These are phyloP conservation scores for Steinernema feltiae DNA, from an alignment of 1,140 invertebrate genomes.

Conservation along the genomic window DNA sequence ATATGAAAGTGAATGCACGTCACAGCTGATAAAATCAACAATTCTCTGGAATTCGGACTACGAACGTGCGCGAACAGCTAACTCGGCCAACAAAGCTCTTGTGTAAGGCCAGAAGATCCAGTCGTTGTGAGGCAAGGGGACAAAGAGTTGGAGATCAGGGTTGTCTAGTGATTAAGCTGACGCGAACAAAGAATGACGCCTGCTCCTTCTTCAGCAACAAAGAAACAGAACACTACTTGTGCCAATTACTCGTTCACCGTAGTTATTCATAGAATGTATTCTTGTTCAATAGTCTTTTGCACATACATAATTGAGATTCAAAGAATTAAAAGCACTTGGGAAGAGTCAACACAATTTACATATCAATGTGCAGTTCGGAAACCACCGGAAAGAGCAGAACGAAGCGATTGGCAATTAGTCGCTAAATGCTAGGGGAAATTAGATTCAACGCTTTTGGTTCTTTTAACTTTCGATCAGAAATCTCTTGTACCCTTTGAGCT, in stretches of 20 bases:
- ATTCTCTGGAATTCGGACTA: not conserved
- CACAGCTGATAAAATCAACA: constrained; percentile 15
- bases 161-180: not conserved
- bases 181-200: not conserved
- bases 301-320: not conserved
- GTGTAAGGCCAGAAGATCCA: not conserved
- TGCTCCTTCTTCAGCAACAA: not conserved
- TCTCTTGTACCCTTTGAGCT: not conserved
- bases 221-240: too few relatives aligned
- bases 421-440: too few relatives aligned
- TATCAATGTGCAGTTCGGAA: too few relatives aligned
- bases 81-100: not conserved
- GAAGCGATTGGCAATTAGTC: too few relatives aligned
- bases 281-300: too few relatives aligned
- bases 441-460: too few relatives aligned
- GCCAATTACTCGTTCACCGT: not conserved
- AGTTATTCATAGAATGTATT: not conserved
- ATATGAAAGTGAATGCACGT: constrained; percentile 11
- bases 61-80: not conserved
- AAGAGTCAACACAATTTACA: too few relatives aligned
- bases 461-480: not conserved
- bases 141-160: not conserved
- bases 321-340: not conserved
- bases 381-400: too few relatives aligned
- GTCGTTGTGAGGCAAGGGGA: not conserved